These are phyloP conservation scores for Apogon talboti DNA, from an alignment of 2,797 vertebrate species.

Conservation along the genomic window DNA sequence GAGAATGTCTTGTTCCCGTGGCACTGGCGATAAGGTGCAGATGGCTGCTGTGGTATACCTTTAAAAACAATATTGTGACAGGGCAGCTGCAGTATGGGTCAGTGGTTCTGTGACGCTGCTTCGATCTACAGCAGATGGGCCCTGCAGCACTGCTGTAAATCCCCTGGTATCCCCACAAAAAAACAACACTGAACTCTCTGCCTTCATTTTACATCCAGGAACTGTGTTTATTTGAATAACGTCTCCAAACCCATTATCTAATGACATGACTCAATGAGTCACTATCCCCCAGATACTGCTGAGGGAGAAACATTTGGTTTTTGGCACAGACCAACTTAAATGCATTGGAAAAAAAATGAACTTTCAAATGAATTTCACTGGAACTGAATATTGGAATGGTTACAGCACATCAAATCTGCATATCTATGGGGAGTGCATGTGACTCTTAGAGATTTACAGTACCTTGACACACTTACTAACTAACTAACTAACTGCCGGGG, in stretches of 20 bases:
- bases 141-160: slow-evolving; percentile 70
- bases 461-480: slow-evolving; percentile 37
- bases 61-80: slow-evolving; percentile 77
- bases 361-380: slow-evolving; percentile 62
- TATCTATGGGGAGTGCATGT: slow-evolving; percentile 44
- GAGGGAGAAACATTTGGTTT: slow-evolving; percentile 62
- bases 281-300: slow-evolving; percentile 63
- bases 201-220: slow-evolving; percentile 69
- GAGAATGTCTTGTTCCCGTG: slow-evolving; percentile 43
- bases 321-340: slow-evolving; percentile 55
- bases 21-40: slow-evolving; percentile 60
- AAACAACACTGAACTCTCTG: slow-evolving; percentile 52
- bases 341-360: slow-evolving; percentile 32
- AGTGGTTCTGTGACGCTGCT: slow-evolving; percentile 64
- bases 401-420: slow-evolving; percentile 54
- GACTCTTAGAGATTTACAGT: slow-evolving; percentile 46
- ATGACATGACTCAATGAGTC: slow-evolving; percentile 78
- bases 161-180: slow-evolving; percentile 68
- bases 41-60: slow-evolving; percentile 63
- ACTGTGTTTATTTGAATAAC: slow-evolving; percentile 76
- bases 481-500: slow-evolving; percentile 28
- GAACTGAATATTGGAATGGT: slow-evolving; percentile 60
- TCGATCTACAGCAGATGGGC: slow-evolving; percentile 80
- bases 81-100: slow-evolving; percentile 76
- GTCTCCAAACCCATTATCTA: slow-evolving; percentile 75